Conservation (phyloP, 2,888 invertebrate species). For the Synanthedon vespiformis region DNA sequence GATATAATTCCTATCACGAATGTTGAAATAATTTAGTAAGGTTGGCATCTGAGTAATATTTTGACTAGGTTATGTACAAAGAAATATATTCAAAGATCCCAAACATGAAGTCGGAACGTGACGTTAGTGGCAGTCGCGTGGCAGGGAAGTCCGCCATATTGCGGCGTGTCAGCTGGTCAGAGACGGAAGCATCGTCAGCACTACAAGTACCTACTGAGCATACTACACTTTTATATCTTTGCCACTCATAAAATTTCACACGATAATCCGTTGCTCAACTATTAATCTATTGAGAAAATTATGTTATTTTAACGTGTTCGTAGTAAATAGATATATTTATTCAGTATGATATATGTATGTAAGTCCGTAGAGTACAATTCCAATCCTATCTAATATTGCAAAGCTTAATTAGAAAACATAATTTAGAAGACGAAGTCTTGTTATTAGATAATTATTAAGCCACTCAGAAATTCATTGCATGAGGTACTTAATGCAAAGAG, state of each 20-base stretch:
- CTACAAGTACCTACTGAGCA: constrained; percentile 30
- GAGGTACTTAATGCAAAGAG: too few relatives aligned
- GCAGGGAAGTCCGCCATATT: constrained; percentile 35
- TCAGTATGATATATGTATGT: too few relatives aligned
- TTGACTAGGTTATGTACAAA: neutral
- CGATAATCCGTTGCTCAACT: constrained; percentile 14
- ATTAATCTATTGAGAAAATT: constrained; percentile 12
- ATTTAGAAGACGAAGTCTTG: too few relatives aligned
- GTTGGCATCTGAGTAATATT: neutral
- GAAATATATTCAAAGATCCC: constrained; percentile 14
- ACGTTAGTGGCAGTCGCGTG: constrained; percentile 24
- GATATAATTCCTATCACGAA: neutral
- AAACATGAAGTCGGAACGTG: constrained; percentile 20
- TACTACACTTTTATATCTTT: constrained; percentile 35
- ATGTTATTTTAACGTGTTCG: too few relatives aligned
- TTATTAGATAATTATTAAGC: too few relatives aligned
- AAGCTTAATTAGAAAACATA: too few relatives aligned
- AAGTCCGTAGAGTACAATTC: too few relatives aligned
- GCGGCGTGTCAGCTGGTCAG: constrained; percentile 33
- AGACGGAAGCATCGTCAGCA: constrained; percentile 25
- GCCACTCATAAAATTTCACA: constrained; percentile 39
- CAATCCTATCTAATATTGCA: too few relatives aligned
- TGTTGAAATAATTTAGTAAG: neutral
- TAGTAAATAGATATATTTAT: too few relatives aligned
- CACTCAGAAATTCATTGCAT: too few relatives aligned